Evolutionary conservation across 2,888 invertebrate genomes (phyloP).

Genomic region (Oegoconia quadripuncta): DNA sequence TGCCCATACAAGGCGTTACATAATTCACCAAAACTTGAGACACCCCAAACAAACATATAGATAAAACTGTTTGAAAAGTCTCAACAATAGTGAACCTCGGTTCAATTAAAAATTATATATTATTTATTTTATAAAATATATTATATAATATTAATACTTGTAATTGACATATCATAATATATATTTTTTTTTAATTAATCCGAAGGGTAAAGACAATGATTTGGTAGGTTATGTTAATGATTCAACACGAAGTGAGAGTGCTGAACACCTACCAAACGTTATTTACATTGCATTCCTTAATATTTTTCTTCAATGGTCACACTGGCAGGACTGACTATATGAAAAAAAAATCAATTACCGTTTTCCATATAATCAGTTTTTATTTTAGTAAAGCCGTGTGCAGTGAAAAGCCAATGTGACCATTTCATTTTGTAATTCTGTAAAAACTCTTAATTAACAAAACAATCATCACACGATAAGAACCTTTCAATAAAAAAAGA

Average conservation of each 20-base stretch:
- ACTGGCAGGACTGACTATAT: constrained; percentile 39
- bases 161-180: no score
- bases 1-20: constrained; percentile 71
- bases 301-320: constrained; percentile 42
- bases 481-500: constrained; percentile 59
- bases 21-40: constrained; percentile 30
- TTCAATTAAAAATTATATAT: background rate
- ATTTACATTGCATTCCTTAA: constrained; percentile 71
- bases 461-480: constrained; percentile 69
- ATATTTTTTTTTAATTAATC: constrained; percentile 23
- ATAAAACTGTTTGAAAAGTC: constrained; percentile 44
- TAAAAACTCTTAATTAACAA: constrained; percentile 49
- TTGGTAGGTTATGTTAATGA: constrained; percentile 58
- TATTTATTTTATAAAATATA: no score
- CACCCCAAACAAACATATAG: constrained; percentile 10
- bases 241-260: constrained; percentile 55
- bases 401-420: constrained; percentile 43
- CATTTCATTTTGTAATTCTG: constrained; percentile 43
- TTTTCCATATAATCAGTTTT: constrained; percentile 28
- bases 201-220: constrained; percentile 40
- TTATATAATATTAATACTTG: no score
- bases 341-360: constrained; percentile 18
- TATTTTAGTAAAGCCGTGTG: constrained; percentile 37
- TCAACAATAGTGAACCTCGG: constrained; percentile 13
- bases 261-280: constrained; percentile 69